These are phyloP conservation scores for Eutrigla gurnardus DNA, from an alignment of 2,797 vertebrate genomes.

Conservation along the genomic window DNA sequence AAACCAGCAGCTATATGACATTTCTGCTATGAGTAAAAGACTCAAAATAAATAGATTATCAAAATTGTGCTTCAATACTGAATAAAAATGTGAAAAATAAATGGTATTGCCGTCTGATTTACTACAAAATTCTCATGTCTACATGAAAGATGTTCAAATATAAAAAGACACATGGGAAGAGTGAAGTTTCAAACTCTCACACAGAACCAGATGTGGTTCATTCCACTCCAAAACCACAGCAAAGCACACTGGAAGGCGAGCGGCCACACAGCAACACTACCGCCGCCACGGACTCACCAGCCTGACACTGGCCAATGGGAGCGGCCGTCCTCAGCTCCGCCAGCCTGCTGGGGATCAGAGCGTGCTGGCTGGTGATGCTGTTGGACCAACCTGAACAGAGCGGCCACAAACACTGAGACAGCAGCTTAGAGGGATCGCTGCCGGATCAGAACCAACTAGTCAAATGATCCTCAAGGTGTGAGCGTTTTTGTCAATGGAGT, in stretches of 20 bases:
- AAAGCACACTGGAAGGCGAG: conserved; percentile 50
- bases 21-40: too few species aligned
- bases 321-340: conserved; percentile 82
- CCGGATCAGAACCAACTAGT: neutral
- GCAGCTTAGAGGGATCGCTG: neutral
- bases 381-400: conserved; percentile 87
- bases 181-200: neutral
- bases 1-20: neutral
- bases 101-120: too few species aligned
- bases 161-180: neutral
- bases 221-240: conserved; percentile 51
- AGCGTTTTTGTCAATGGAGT: neutral
- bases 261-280: neutral
- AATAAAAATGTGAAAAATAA: too few species aligned
- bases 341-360: conserved; percentile 88
- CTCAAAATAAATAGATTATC: too few species aligned
- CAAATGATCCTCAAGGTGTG: neutral
- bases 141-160: too few species aligned
- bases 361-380: conserved; percentile 85
- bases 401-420: conserved; percentile 42
- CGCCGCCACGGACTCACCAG: conserved; percentile 84
- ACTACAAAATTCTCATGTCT: too few species aligned
- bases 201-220: conserved; percentile 8
- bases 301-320: conserved; percentile 70
- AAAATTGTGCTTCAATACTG: too few species aligned